Evolutionary conservation across 2,888 invertebrate species (phyloP).

Genomic region (Lymantria monacha): DNA sequence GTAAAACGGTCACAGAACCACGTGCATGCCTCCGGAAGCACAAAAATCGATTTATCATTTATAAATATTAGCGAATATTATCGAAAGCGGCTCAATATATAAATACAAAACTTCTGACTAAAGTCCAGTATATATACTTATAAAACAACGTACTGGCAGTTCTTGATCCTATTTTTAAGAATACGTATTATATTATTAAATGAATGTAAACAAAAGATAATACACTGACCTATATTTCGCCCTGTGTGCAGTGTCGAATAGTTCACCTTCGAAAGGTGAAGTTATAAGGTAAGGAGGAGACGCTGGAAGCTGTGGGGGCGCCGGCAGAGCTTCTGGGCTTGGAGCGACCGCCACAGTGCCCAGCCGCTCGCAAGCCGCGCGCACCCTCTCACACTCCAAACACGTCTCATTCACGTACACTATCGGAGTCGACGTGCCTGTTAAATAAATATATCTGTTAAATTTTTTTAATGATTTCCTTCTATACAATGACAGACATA

Average conservation of each 20-base stretch:
- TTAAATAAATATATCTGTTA: conserved; percentile 16
- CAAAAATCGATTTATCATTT: too few relatives aligned
- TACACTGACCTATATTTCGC: conserved; percentile 73
- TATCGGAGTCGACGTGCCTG: conserved; percentile 69
- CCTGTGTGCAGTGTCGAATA: conserved; percentile 85
- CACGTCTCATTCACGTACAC: conserved; percentile 75
- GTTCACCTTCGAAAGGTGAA: conserved; percentile 87
- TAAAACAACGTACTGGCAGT: too few relatives aligned
- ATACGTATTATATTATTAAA: too few relatives aligned
- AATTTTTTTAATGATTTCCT: not conserved
- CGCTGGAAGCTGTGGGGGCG: conserved; percentile 59
- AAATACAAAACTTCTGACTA: too few relatives aligned
- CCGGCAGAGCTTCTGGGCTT: conserved; percentile 61
- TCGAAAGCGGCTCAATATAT: too few relatives aligned
- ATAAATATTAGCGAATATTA: too few relatives aligned
- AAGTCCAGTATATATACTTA: too few relatives aligned
- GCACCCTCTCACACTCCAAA: conserved; percentile 75
- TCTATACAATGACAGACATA: not conserved
- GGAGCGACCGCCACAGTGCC: conserved; percentile 70
- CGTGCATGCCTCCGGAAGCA: too few relatives aligned
- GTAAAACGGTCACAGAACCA: too few relatives aligned
- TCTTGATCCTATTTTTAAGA: too few relatives aligned
- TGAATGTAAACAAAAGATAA: not conserved
- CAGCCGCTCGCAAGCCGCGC: conserved; percentile 75
- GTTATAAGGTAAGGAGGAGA: conserved; percentile 83